Evolutionary conservation across 2,113 vertebrate species (phyloP).

Genomic region (Spilogale gracilis): DNA sequence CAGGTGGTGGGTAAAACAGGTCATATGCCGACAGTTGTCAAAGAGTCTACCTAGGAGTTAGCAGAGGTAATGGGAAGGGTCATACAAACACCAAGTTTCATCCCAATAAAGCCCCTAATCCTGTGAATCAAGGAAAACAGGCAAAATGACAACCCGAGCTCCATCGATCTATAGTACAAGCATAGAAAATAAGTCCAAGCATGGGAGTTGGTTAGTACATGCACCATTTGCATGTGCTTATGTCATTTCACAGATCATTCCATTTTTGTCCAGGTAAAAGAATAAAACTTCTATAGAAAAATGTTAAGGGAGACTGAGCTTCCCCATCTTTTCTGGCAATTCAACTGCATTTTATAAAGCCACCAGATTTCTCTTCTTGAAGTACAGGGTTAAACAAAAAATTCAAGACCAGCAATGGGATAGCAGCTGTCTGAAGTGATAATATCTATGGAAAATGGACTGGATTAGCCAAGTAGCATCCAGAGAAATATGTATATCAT

Average conservation of each 20-base stretch:
- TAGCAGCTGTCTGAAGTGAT: background rate
- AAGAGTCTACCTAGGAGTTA: background rate
- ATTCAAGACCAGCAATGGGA: background rate
- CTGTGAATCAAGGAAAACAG: background rate
- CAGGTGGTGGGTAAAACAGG: background rate
- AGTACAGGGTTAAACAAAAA: slow-evolving; percentile 55
- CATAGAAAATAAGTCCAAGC: background rate
- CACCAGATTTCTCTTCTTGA: slow-evolving; percentile 39
- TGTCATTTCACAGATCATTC: background rate
- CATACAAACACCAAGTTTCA: background rate
- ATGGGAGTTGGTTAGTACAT: fast-evolving
- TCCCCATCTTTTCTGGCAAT: background rate
- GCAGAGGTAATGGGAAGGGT: background rate
- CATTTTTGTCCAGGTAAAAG: background rate
- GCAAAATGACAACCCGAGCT: background rate
- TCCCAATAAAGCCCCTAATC: background rate
- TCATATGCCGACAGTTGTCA: background rate
- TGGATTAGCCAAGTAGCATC: slow-evolving; percentile 27
- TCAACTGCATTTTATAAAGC: background rate
- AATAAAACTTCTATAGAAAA: background rate
- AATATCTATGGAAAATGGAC: slow-evolving; percentile 37
- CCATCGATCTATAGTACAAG: background rate
- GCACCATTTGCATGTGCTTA: fast-evolving
- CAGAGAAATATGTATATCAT: background rate
- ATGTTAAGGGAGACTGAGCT: background rate